Evolutionary conservation across 2,113 vertebrate species (phyloP), one percentile per base, ranked within the genome.

Genomic region (Chionodraco myersi): DNA sequence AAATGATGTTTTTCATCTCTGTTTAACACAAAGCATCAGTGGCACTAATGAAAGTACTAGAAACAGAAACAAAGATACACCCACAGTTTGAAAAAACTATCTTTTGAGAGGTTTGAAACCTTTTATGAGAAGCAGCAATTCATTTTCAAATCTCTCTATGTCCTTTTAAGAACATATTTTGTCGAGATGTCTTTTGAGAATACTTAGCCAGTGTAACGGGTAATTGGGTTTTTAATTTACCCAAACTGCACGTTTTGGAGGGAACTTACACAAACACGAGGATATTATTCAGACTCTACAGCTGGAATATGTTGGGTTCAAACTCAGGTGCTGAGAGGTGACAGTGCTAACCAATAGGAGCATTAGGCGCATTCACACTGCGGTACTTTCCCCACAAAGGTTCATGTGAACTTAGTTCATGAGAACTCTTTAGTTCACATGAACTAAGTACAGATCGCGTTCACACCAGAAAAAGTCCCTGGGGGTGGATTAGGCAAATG

Each of bases 51-150:
- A 49, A 41, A 48, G 2, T 18, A 30, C 30, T 52, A n/a, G 10
- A 72, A 52, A 66, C 6, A 18, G 11, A 51, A 52, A 63, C 30
- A 23, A 49, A 44, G 15, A 56, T 48, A 44, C 63, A 41, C 36
- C 6, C 0, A 41, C 2, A 7, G 34, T 48, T 4, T 23, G 16
- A 41, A 3, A 3, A 5, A 5, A 13, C 1, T 59, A 62, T 14
- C 26, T 59, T 36, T 30, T 12, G 18, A 61, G 26, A 67, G 26
- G 75, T 44, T 69, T 53, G 69, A 58, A 44, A 58, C 10, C 23
- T 67, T 51, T 67, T 51, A 16, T 21, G 13, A 54, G 26, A 47
- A 47, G 34, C 21, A 15, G 67, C 18, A 11, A 16, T 53, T 66
- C 5, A 68, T 72, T 49, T 30, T 26, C 1, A 0, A 52, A 54